Evolutionary conservation across 2,888 invertebrate species (phyloP).

Genomic region (Coecobrya sp.): DNA sequence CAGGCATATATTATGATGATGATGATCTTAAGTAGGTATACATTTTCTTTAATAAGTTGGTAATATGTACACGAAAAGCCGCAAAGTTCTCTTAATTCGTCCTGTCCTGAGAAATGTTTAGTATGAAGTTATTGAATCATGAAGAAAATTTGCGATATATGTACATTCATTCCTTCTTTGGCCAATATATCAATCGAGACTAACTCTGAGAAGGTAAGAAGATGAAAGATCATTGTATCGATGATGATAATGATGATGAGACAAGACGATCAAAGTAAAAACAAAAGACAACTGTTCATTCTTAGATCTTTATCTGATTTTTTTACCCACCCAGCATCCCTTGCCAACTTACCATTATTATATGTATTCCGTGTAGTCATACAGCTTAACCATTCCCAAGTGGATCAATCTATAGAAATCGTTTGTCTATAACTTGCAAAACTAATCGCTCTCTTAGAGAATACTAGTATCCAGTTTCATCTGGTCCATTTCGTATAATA

Average conservation of each 20-base stretch:
- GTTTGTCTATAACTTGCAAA: background rate
- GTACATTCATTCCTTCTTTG: background rate
- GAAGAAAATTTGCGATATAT: conserved; percentile 17
- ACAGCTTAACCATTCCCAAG: background rate
- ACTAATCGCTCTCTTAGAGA: conserved; percentile 5
- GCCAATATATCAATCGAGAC: background rate
- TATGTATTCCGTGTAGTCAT: background rate
- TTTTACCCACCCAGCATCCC: conserved; percentile 31
- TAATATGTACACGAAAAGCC: conserved; percentile 15
- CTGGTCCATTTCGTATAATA: conserved; percentile 8
- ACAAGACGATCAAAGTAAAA: conserved; percentile 43
- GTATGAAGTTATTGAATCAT: conserved; percentile 3
- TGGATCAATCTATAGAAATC: background rate
- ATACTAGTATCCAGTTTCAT: conserved; percentile 20
- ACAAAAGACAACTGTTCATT: conserved; percentile 52
- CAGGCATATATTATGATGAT: background rate
- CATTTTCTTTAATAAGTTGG: conserved; percentile 7
- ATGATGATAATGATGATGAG: conserved; percentile 13
- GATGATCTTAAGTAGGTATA: background rate
- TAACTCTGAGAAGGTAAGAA: background rate
- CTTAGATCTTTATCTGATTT: conserved; percentile 58
- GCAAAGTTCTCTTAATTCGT: conserved; percentile 10
- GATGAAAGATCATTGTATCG: background rate
- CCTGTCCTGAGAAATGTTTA: background rate
- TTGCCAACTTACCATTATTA: conserved; percentile 23